Conservation (phyloP, 2,113 vertebrate genomes). For the zebrafish (Danio rerio) region DNA sequence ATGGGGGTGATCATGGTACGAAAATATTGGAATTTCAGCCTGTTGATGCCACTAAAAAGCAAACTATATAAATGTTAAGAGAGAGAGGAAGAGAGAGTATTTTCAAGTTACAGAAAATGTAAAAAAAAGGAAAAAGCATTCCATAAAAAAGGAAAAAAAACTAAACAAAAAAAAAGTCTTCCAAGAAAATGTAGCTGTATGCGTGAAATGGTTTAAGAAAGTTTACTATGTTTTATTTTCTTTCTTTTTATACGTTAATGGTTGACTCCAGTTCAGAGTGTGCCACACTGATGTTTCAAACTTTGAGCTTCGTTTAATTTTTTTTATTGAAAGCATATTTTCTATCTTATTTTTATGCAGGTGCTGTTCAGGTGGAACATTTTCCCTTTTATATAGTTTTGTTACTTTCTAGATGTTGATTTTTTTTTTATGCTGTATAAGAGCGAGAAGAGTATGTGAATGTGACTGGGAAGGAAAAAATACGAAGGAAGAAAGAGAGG, state of each 20-base stretch:
- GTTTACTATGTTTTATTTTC: conserved; percentile 53
- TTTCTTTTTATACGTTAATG: conserved; percentile 60
- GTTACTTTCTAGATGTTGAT: conserved; percentile 38
- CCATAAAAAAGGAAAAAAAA: conserved; percentile 66
- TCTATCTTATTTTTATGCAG: conserved; percentile 68
- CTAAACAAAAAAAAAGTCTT: conserved; percentile 65
- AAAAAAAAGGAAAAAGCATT: conserved; percentile 71
- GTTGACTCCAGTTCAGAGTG: conserved; percentile 73
- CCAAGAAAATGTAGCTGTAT: conserved; percentile 71
- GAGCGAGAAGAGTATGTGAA: conserved; percentile 54
- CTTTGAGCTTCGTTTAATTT: conserved; percentile 58
- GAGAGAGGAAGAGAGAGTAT: conserved; percentile 22
- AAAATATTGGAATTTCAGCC: conserved; percentile 1
- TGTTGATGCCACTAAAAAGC: conserved; percentile 34
- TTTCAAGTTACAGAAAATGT: neutral
- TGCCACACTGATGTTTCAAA: conserved; percentile 77
- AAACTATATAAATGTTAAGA: conserved; percentile 29
- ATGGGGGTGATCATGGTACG: neutral
- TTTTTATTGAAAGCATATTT: conserved; percentile 53
- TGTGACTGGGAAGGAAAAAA: conserved; percentile 48
- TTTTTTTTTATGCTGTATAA: conserved; percentile 33
- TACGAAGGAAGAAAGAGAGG: conserved; percentile 52
- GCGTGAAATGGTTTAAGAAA: conserved; percentile 51
- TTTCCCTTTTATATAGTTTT: conserved; percentile 58
- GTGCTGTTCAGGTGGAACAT: conserved; percentile 75